Evolutionary conservation across 2,888 invertebrate species (phyloP).

Genomic region (Leucophora obtusa): DNA sequence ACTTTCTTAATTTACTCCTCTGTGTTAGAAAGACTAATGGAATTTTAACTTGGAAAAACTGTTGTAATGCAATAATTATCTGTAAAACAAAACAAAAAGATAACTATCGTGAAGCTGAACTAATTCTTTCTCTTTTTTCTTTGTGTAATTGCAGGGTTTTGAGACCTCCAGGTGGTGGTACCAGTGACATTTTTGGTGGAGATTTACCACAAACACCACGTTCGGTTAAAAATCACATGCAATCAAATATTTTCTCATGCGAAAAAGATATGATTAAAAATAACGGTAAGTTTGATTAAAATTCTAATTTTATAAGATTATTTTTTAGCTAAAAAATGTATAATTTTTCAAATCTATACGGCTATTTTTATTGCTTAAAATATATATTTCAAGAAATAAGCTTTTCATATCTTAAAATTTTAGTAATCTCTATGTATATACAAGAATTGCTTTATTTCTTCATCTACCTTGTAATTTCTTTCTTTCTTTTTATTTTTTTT

Average conservation of each 20-base stretch:
- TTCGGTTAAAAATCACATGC: slow-evolving; percentile 78
- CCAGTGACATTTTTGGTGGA: slow-evolving; percentile 81
- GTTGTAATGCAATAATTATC: background rate
- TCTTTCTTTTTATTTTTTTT: slow-evolving; percentile 13
- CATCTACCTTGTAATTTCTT: slow-evolving; percentile 34
- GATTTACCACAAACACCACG: slow-evolving; percentile 77
- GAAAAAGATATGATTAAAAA: slow-evolving; percentile 76
- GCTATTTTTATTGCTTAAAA: slow-evolving; percentile 4
- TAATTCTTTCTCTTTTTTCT: slow-evolving; percentile 48
- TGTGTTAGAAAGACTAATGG: slow-evolving; percentile 14
- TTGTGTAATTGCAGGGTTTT: slow-evolving; percentile 80
- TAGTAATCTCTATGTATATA: slow-evolving; percentile 36
- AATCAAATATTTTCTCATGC: slow-evolving; percentile 79
- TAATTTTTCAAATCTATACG: background rate
- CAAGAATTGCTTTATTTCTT: slow-evolving; percentile 47
- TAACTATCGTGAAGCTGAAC: slow-evolving; percentile 11
- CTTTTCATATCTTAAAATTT: background rate
- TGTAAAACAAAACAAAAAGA: background rate
- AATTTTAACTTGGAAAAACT: slow-evolving; percentile 16
- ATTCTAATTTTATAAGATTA: background rate
- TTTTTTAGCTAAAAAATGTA: background rate
- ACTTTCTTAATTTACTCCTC: slow-evolving; percentile 2
- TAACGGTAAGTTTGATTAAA: slow-evolving; percentile 73
- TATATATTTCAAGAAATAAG: background rate
- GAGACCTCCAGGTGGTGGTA: slow-evolving; percentile 83